Conservation (phyloP, 2,888 invertebrate genomes). For the Drosophila neotestacea region DNA sequence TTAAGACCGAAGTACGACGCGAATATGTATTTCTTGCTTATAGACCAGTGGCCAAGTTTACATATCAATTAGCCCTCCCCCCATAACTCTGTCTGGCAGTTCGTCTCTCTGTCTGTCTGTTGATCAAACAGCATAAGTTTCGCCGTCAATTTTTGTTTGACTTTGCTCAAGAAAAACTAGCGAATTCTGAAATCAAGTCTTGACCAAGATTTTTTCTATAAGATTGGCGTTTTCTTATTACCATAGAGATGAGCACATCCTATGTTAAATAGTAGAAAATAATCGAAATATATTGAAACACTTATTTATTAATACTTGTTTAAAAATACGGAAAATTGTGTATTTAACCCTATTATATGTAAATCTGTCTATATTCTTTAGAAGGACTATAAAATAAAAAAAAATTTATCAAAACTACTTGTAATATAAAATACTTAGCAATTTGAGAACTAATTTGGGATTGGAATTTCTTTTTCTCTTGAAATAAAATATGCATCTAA, state of each 20-base stretch:
- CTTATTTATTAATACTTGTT: no score
- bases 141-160: constrained; percentile 25
- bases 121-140: constrained; percentile 23
- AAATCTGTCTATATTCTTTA: no score
- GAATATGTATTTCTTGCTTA: constrained; percentile 20
- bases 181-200: constrained; percentile 22
- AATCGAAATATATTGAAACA: no score
- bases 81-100: neutral
- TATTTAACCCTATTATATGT: no score
- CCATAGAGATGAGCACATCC: neutral
- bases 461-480: no score
- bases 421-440: no score
- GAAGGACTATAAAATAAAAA: no score
- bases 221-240: neutral
- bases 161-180: constrained; percentile 33
- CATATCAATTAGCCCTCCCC: constrained; percentile 67
- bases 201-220: constrained; percentile 15
- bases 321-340: no score
- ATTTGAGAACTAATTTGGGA: no score
- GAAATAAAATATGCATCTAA: no score
- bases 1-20: constrained; percentile 1
- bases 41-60: constrained; percentile 52
- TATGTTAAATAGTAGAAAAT: no score
- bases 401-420: no score
- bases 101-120: neutral